phyloP scores from a whole-genome alignment of 2,113 vertebrate genomes.

The Coregonus clupeaformis region DNA sequence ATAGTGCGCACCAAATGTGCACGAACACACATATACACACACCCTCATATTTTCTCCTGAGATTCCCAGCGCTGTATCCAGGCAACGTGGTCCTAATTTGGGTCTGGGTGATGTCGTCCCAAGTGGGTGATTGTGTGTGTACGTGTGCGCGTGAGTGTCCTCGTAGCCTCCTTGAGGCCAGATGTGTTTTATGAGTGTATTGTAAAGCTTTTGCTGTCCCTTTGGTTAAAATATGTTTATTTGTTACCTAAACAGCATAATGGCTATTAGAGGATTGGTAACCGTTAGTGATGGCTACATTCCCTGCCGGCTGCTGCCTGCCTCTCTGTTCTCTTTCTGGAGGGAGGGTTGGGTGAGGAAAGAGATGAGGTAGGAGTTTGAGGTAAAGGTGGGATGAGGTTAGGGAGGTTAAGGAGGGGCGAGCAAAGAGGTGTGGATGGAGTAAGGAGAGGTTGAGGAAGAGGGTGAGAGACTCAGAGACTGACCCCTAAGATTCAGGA shows the following conservation, averaged over 20 bases:
- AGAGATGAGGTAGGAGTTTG: neutral
- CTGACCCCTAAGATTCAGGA: neutral
- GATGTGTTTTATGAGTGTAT: constrained; percentile 43
- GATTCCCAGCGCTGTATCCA: constrained; percentile 53
- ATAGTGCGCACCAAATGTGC: neutral
- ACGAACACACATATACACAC: neutral
- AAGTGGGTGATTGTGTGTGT: constrained; percentile 12
- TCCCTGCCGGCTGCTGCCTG: neutral
- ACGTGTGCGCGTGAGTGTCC: neutral
- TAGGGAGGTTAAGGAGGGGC: too few species aligned
- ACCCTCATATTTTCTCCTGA: constrained; percentile 39
- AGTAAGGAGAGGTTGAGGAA: too few species aligned
- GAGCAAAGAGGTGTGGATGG: neutral
- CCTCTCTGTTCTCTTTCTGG: neutral
- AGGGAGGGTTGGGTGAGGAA: neutral
- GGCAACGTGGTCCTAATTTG: constrained; percentile 39
- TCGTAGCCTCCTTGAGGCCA: constrained; percentile 20
- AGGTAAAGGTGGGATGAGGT: neutral
- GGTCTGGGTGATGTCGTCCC: neutral
- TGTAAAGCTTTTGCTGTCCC: constrained; percentile 19
- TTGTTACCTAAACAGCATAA: constrained; percentile 29
- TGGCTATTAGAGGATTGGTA: constrained; percentile 14
- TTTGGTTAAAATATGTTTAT: constrained; percentile 1
- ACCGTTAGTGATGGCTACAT: neutral
- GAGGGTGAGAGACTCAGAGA: too few species aligned